Base-by-base conservation (phyloP, 2,113 vertebrate species). In the Sporophila hypoxantha region DNA sequence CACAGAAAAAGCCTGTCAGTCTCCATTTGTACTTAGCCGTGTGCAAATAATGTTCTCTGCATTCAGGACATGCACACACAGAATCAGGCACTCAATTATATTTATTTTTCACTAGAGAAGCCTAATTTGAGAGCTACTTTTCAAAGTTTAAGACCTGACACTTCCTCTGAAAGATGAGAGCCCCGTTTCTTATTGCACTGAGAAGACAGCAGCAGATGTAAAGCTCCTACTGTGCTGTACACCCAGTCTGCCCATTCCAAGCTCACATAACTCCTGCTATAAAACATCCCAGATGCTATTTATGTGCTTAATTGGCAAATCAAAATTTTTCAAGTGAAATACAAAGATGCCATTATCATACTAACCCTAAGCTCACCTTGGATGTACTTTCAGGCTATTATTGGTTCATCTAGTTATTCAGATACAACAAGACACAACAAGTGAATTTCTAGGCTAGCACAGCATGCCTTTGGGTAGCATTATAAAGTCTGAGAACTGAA, bases 341-440 rank as follows among this genome's bases (percentile, higher is more conserved):
- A 39, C 34, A 78, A 89, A 56, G 29, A 64, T 30, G 17, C 15
- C n/a, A 17, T 66, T 88, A 82, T 50, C 18, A 89, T 69, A 56
- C 53, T 49, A 29, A 79, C 14, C 50, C 37, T 39, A 76, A 36
- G 47, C 25, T 42, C 5, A 16, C 34, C 64, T 73, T 10, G 64
- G 39, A 76, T 83, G 75, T 59, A 59, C 78, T 91, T 61, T 53
- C 52, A 70, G 49, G 61, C 32, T 89, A 85, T 89, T 88, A 79
- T 76, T 87, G 89, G 75, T 60, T 80, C 85, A 84, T 64, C 69
- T 47, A 64, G 79, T 70, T 82, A 95, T 41, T 70, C 44, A 93
- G 86, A 84, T 86, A 52, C 41, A 95, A 87, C 42, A 95, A 93
- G 93, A 94, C 27, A 70, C 76, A 91, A 94, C 93, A 68, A 92